A percentile compares a stretch with the other conserved stretches of the same genome.
Conservation (phyloP, 2,113 vertebrate genomes). For the Megaceryle torquata region DNA sequence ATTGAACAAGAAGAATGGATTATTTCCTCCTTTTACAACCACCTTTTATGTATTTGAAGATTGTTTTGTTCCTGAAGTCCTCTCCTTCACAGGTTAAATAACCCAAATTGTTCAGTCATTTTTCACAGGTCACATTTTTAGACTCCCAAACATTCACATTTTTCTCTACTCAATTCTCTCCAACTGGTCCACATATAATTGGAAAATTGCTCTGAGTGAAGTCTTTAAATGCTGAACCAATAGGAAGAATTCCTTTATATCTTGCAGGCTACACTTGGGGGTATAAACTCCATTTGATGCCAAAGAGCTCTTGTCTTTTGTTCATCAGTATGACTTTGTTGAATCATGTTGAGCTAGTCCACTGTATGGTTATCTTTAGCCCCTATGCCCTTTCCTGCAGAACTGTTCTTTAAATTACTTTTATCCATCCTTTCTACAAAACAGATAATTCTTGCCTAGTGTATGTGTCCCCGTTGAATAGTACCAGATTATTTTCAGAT, state of each 20-base stretch:
- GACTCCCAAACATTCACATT: not conserved
- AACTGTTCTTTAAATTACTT: not conserved
- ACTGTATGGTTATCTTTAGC: not conserved
- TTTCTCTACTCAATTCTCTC: conserved; percentile 20
- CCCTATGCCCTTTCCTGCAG: not conserved
- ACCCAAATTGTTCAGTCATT: not conserved
- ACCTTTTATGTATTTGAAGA: not conserved
- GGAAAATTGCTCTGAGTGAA: conserved; percentile 27
- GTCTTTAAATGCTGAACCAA: conserved; percentile 36
- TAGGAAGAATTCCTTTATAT: conserved; percentile 16
- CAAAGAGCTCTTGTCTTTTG: not conserved
- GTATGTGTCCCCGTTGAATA: not conserved
- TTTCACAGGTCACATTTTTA: conserved; percentile 11
- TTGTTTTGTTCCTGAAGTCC: not conserved
- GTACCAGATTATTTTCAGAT: not conserved
- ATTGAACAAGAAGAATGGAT: not conserved
- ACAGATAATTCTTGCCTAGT: not conserved
- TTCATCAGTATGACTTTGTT: not conserved
- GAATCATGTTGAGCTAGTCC: not conserved
- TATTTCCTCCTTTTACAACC: not conserved
- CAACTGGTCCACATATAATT: conserved; percentile 4
- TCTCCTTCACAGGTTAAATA: conserved; percentile 29
- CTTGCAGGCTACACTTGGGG: not conserved
- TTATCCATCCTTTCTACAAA: not conserved
- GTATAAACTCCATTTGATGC: not conserved